A percentile compares a stretch with the other conserved stretches of the same genome.
phyloP scores from a whole-genome alignment of 2,113 vertebrate genomes.

The Spilogale gracilis region DNA sequence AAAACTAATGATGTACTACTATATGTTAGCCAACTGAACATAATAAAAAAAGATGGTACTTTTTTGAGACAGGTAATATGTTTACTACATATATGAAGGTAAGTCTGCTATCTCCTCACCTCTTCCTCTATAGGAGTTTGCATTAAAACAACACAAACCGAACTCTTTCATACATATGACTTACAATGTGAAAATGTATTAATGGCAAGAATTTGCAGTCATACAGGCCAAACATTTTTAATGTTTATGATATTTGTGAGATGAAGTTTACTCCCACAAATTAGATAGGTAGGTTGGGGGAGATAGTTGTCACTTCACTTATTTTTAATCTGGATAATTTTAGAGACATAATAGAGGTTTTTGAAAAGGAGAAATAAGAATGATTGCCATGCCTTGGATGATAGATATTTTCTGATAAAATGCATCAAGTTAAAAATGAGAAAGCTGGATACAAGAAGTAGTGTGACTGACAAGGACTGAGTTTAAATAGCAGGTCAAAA shows the following conservation, averaged over 20 bases:
- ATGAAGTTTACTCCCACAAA: not conserved
- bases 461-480: not conserved
- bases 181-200: not conserved
- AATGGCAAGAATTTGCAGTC: not conserved
- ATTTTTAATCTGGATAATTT: slow-evolving; percentile 21
- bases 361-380: not conserved
- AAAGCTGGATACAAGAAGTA: not conserved
- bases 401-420: not conserved
- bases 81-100: not conserved
- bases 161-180: not conserved
- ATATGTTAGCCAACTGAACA: too few species aligned
- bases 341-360: not conserved
- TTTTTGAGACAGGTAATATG: not conserved
- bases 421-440: not conserved
- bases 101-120: not conserved
- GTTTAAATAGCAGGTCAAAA: not conserved
- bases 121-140: not conserved
- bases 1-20: too few species aligned
- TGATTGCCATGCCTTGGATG: not conserved
- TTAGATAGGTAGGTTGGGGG: not conserved
- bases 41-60: not conserved
- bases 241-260: not conserved
- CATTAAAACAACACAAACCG: slow-evolving; percentile 4
- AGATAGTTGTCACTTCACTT: not conserved
- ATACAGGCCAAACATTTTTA: not conserved